Conservation (phyloP, 2,797 vertebrate species). For the Leuciscus waleckii region DNA sequence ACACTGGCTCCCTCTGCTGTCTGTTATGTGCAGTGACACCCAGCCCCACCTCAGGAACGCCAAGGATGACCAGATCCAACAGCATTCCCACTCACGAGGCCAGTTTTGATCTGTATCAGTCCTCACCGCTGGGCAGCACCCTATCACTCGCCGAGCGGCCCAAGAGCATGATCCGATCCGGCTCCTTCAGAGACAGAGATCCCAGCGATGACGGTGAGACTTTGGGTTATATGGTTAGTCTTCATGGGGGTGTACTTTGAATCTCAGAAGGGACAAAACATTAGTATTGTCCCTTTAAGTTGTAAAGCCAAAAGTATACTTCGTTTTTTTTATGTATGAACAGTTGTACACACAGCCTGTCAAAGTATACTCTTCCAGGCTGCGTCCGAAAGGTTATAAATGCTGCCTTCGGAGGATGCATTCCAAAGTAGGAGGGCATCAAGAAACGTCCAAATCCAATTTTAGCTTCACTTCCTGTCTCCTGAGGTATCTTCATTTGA, state of each 20-base stretch:
- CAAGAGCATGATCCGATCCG: constrained; percentile 93
- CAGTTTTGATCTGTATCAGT: constrained; percentile 88
- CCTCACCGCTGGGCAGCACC: constrained; percentile 91
- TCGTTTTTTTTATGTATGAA: not conserved
- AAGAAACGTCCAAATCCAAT: not conserved
- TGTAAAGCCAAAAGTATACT: not conserved
- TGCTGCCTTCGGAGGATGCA: not conserved
- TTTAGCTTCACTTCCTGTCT: not conserved
- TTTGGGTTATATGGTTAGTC: not conserved
- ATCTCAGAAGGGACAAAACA: not conserved
- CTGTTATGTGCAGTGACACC: constrained; percentile 69
- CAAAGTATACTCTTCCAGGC: not conserved
- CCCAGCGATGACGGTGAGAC: constrained; percentile 88
- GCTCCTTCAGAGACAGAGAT: constrained; percentile 91
- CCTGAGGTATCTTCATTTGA: not conserved
- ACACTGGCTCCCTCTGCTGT: constrained; percentile 38
- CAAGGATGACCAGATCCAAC: constrained; percentile 95
- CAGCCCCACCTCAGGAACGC: constrained; percentile 81
- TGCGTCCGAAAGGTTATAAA: not conserved
- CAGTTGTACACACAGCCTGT: not conserved
- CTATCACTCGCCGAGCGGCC: constrained; percentile 92
- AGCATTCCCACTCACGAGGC: constrained; percentile 95
- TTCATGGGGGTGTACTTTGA: not conserved
- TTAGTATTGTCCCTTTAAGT: not conserved
- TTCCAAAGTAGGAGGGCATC: not conserved